phyloP scores from a whole-genome alignment of 2,888 invertebrate species.

The Cinara cedri region DNA sequence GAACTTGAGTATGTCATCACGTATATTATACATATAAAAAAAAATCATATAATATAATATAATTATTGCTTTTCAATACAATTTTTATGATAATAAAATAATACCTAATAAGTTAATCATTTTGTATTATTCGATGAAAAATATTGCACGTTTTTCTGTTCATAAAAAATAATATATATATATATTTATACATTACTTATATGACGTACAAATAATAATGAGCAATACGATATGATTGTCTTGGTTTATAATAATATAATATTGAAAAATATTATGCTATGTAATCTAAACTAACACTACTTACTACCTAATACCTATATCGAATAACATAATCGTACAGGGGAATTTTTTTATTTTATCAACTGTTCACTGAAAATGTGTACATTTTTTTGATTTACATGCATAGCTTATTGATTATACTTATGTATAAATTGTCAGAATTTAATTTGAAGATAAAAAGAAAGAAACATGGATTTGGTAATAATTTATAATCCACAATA shows the following conservation, averaged over 20 bases:
- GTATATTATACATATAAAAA: not conserved
- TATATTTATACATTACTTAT: not conserved
- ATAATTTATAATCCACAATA: too few species aligned
- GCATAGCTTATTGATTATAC: too few species aligned
- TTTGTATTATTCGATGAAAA: not conserved
- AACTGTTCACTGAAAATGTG: too few species aligned
- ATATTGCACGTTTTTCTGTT: conserved; percentile 10
- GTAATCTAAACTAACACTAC: not conserved
- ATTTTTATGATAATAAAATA: conserved; percentile 7
- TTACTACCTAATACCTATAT: too few species aligned
- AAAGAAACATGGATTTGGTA: too few species aligned
- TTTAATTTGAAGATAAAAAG: too few species aligned
- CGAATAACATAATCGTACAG: not conserved
- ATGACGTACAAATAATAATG: not conserved
- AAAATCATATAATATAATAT: not conserved
- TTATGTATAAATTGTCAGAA: not conserved
- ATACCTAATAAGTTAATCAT: not conserved
- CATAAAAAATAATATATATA: not conserved
- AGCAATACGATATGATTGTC: conserved; percentile 48
- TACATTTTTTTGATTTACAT: too few species aligned
- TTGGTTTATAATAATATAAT: conserved; percentile 29
- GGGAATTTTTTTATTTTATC: too few species aligned
- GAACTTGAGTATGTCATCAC: not conserved
- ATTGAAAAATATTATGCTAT: not conserved
- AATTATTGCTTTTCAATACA: conserved; percentile 45